phyloP scores from a whole-genome alignment of 2,797 vertebrate species.

The Myoxocephalus aenaeus region DNA sequence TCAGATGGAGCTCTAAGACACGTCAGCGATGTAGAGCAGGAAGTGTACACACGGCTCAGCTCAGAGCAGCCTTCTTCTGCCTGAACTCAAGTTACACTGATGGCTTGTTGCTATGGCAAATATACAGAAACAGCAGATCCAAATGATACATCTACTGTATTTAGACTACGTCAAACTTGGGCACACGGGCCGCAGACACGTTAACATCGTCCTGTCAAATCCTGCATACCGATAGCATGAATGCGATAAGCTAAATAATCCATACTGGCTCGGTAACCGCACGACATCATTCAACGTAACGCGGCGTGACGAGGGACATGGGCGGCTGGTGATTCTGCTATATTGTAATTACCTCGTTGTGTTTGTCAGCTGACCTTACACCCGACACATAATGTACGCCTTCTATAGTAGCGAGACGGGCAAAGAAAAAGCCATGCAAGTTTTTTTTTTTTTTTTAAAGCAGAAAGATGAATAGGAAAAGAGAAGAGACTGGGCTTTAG shows the following conservation, averaged over 20 bases:
- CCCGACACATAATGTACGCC: constrained; percentile 29
- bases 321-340: constrained; percentile 40
- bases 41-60: constrained; percentile 60
- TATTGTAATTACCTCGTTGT: constrained; percentile 67
- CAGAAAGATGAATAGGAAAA: constrained; percentile 17
- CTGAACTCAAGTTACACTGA: constrained; percentile 52
- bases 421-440: constrained; percentile 21
- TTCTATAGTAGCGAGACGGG: constrained; percentile 20
- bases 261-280: constrained; percentile 25
- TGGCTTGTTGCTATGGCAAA: constrained; percentile 71
- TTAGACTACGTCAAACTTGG: constrained; percentile 9
- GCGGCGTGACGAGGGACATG: constrained; percentile 42
- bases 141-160: constrained; percentile 41
- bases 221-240: background rate
- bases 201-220: background rate
- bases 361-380: constrained; percentile 62
- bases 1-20: constrained; percentile 72
- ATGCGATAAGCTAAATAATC: constrained; percentile 35
- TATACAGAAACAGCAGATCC: constrained; percentile 47
- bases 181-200: background rate
- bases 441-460: constrained; percentile 4
- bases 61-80: constrained; percentile 44
- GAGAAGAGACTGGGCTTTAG: constrained; percentile 13
- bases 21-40: constrained; percentile 51
- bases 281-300: constrained; percentile 37